Conservation (phyloP, 2,113 vertebrate genomes). For the human (Homo sapiens) region GRCh38 chr13:51368001-51368500, state of each 20-base stretch:
- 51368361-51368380: background rate
- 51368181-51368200: background rate
- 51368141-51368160: background rate
- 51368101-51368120: background rate
- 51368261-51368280: background rate
- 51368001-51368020: conserved; percentile 49
- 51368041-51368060: background rate
- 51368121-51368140: conserved; percentile 17
- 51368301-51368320: conserved; percentile 34
- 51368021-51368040: background rate
- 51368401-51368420: background rate
- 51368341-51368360: background rate
- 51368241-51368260: background rate
- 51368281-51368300: background rate
- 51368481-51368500: background rate
- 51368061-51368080: background rate
- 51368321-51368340: background rate
- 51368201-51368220: conserved; percentile 31
- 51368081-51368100: conserved; percentile 41
- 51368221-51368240: conserved; percentile 23
- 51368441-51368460: background rate
- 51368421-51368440: conserved; percentile 11
- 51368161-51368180: background rate
- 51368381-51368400: background rate
- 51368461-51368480: background rate